Evolutionary conservation across 1,140 invertebrate species (phyloP).

Genomic region (Gryon sp.): DNA sequence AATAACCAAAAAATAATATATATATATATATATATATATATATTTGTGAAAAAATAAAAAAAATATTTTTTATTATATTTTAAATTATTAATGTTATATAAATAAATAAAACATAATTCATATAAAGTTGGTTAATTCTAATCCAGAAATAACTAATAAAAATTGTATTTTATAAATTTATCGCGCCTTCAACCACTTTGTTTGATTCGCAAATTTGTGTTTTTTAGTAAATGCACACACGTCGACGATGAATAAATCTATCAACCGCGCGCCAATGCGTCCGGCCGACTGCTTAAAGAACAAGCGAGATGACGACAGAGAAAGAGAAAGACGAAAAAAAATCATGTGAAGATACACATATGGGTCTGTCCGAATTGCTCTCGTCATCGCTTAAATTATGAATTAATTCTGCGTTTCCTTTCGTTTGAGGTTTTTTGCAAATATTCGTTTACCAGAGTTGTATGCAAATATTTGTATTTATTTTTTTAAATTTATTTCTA

Average conservation of each 20-base stretch:
- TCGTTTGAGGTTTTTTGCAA: neutral
- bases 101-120: too few species aligned
- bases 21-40: too few species aligned
- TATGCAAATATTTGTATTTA: too few species aligned
- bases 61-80: too few species aligned
- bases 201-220: slow-evolving; percentile 25
- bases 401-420: neutral
- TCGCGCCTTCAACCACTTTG: slow-evolving; percentile 21
- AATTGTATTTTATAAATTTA: slow-evolving; percentile 18
- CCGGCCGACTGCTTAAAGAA: neutral
- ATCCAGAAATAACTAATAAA: neutral
- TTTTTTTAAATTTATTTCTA: too few species aligned
- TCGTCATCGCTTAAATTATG: slow-evolving; percentile 53
- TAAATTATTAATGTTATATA: too few species aligned
- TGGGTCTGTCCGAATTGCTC: slow-evolving; percentile 22
- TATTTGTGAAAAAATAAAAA: too few species aligned
- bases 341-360: slow-evolving; percentile 3
- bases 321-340: slow-evolving; percentile 8
- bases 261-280: slow-evolving; percentile 2
- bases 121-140: slow-evolving; percentile 2
- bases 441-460: neutral
- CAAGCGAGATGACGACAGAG: too few species aligned
- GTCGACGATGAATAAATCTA: slow-evolving; percentile 17
- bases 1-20: too few species aligned
- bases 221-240: slow-evolving; percentile 3